A percentile compares a stretch with the other conserved stretches of the same genome.
phyloP scores from a whole-genome alignment of 2,888 invertebrate genomes.

The Crioceris asparagi region DNA sequence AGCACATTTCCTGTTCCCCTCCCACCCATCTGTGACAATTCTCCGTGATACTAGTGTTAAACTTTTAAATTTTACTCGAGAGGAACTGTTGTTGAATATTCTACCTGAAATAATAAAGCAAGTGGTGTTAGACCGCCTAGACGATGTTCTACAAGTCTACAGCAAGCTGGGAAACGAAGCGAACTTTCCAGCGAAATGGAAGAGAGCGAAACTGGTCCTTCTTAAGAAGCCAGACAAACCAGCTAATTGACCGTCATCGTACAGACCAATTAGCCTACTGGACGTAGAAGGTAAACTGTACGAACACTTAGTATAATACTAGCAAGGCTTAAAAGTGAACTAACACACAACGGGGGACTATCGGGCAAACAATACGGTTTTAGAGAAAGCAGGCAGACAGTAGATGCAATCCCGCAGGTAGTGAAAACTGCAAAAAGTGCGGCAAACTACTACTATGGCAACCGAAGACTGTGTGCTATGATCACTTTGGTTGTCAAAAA shows the following conservation, averaged over 20 bases:
- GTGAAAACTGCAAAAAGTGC: slow-evolving; percentile 9
- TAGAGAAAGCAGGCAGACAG: slow-evolving; percentile 10
- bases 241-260: slow-evolving; percentile 3
- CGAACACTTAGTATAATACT: slow-evolving; percentile 7
- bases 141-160: slow-evolving; percentile 4
- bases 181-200: slow-evolving; percentile 6
- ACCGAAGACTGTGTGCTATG: slow-evolving; percentile 4
- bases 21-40: no score
- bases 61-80: slow-evolving; percentile 4
- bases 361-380: slow-evolving; percentile 11
- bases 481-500: slow-evolving; percentile 5
- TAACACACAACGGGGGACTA: slow-evolving; percentile 9
- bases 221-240: slow-evolving; percentile 6
- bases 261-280: slow-evolving; percentile 8
- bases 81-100: slow-evolving; percentile 8
- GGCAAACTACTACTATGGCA: neutral
- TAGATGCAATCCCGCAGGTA: slow-evolving; percentile 10
- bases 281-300: slow-evolving; percentile 9
- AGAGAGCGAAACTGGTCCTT: slow-evolving; percentile 6
- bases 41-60: slow-evolving; percentile 2
- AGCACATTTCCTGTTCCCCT: no score
- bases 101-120: slow-evolving; percentile 5
- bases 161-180: slow-evolving; percentile 3
- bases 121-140: neutral
- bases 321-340: slow-evolving; percentile 8